These are phyloP conservation scores for Novumbra hubbsi DNA, from an alignment of 2,797 vertebrate genomes.

Conservation along the genomic window DNA sequence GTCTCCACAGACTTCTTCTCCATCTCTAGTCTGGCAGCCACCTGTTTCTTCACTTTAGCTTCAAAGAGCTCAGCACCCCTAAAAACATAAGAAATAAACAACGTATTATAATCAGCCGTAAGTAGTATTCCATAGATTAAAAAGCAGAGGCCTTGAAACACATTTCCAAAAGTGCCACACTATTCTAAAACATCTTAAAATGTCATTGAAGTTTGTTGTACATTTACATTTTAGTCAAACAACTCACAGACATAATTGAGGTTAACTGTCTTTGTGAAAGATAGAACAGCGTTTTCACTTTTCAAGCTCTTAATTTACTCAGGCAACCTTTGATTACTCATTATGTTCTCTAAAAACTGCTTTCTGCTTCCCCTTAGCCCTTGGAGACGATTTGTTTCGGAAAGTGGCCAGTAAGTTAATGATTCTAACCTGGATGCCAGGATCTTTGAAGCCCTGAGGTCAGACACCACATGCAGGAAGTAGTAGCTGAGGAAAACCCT, in stretches of 20 bases:
- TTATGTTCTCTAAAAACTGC: too few relatives aligned
- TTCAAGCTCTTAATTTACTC: too few relatives aligned
- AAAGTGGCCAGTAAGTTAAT: background rate
- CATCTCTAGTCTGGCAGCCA: constrained; percentile 67
- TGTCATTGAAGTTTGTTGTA: background rate
- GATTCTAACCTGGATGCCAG: constrained; percentile 71
- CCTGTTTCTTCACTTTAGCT: constrained; percentile 73
- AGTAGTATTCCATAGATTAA: background rate
- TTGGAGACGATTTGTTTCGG: too few relatives aligned
- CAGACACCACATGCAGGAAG: constrained; percentile 77
- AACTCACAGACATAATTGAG: too few relatives aligned
- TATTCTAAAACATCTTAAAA: background rate
- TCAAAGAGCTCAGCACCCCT: constrained; percentile 79
- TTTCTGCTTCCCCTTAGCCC: too few relatives aligned
- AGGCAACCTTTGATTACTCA: too few relatives aligned
- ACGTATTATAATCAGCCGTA: background rate
- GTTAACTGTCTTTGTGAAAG: too few relatives aligned
- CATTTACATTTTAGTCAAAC: too few relatives aligned
- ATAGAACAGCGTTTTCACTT: too few relatives aligned
- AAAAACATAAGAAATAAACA: constrained; percentile 19
- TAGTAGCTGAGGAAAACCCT: constrained; percentile 80
- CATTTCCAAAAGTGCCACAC: background rate
- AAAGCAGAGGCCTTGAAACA: background rate
- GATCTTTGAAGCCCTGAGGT: constrained; percentile 75
- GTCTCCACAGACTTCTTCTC: constrained; percentile 73